Base-by-base conservation (phyloP, 2,797 vertebrate genomes). In the Naso thynnoides region DNA sequence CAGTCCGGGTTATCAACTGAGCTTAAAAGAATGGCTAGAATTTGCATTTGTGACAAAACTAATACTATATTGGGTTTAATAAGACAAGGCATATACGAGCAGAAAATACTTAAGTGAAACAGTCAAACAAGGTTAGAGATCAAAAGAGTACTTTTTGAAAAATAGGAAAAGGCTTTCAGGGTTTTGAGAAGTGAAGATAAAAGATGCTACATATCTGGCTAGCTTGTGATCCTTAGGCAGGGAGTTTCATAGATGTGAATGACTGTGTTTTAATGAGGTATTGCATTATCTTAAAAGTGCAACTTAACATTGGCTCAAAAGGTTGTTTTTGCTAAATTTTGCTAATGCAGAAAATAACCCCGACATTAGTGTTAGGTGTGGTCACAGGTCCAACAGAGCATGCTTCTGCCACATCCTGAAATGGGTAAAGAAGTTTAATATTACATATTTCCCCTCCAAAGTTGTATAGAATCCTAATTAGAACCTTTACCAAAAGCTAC, bases 1-100 rank as follows among this genome's bases (percentile, higher is more conserved):
- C 8, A 63, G 57, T 71, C 44, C n/a, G 13, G n/a, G 10, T 23
- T 59, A 39, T 63, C 52, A 70, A 31, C 39, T 24, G 33, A 70
- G 13, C 27, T 54, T 50, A 23, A 58, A 72, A 47, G 9, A 70
- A 69, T 19, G 70, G 24, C 8, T 57, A 45, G 4, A 62, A 55
- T 67, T 63, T 23, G 36, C 38, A 56, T 84, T 41, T 54, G 15
- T 19, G 13, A 23, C 29, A n/a, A 10, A 47, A 15, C 8, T 0
- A 45, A 10, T 33, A 9, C 2, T 2, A n/a, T 48, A 19, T 47
- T 26, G 2, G 14, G 1, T 47, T 56, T 13, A 54, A 18, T 50
- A 56, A 55, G 23, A 21, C 38, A 14, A 31, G 26, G 47, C 8
- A 26, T 14, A 26, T 14, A 41, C n/a, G 15, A 38, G 9, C 3